These are phyloP conservation scores for Ornithoptera alexandrae DNA, from an alignment of 2,888 invertebrate species.

Conservation along the genomic window DNA sequence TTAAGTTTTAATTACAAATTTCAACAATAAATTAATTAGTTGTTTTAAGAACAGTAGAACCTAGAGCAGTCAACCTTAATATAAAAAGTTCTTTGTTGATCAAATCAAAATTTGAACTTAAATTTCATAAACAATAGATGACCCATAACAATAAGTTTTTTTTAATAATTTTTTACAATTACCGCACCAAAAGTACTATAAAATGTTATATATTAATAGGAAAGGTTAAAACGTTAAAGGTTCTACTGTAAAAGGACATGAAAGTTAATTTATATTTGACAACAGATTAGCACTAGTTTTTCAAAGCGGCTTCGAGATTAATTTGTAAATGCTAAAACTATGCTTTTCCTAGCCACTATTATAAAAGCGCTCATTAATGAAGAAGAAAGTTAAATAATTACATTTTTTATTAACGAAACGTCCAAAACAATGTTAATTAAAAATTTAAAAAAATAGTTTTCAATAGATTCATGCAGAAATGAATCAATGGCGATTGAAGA, in stretches of 20 bases:
- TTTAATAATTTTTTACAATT: too few relatives aligned
- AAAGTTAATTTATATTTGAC: constrained; percentile 47
- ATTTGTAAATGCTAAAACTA: constrained; percentile 66
- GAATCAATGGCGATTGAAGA: constrained; percentile 75
- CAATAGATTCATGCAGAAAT: constrained; percentile 77
- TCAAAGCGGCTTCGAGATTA: constrained; percentile 49
- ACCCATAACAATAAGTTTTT: too few relatives aligned
- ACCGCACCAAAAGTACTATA: neutral
- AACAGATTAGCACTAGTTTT: constrained; percentile 60
- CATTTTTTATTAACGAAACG: constrained; percentile 39
- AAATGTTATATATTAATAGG: neutral
- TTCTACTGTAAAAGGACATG: constrained; percentile 46
- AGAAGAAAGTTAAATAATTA: constrained; percentile 56
- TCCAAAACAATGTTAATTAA: constrained; percentile 36
- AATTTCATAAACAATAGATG: too few relatives aligned
- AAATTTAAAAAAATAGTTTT: constrained; percentile 47
- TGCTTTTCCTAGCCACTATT: constrained; percentile 72
- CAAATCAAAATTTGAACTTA: too few relatives aligned
- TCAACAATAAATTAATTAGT: constrained; percentile 15
- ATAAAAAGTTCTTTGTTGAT: neutral
- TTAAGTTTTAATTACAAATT: constrained; percentile 6
- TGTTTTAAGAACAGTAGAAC: constrained; percentile 26
- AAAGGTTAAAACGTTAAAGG: constrained; percentile 34
- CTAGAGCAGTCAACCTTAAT: constrained; percentile 28
- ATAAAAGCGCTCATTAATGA: constrained; percentile 69